phyloP scores from a whole-genome alignment of 2,113 vertebrate genomes.

The Mellivora capensis region DNA sequence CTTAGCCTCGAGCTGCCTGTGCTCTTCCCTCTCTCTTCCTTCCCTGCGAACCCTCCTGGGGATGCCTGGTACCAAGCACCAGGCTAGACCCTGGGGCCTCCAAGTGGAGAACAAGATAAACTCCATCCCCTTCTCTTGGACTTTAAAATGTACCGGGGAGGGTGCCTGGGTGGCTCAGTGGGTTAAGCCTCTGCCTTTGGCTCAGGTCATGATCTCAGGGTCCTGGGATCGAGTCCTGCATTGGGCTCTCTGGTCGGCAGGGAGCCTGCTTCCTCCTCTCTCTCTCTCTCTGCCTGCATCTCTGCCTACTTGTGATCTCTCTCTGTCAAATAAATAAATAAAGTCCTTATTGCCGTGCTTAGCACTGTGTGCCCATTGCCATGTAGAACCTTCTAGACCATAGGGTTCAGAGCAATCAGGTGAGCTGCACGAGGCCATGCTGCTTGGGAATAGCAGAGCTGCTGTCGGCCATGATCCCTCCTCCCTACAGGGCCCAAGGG shows the following conservation, averaged over 20 bases:
- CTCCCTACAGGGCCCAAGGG: background rate
- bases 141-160: background rate
- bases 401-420: background rate
- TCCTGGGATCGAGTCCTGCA: too few relatives aligned
- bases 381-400: background rate
- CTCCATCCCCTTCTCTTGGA: background rate
- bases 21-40: background rate
- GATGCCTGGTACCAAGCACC: accelerated
- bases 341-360: accelerated
- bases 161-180: too few relatives aligned
- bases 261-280: too few relatives aligned
- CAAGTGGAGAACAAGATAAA: background rate
- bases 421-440: too few relatives aligned
- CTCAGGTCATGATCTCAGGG: too few relatives aligned
- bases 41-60: background rate
- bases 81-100: background rate
- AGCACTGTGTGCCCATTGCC: background rate
- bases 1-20: too few relatives aligned
- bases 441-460: background rate
- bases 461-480: accelerated
- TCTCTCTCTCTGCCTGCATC: too few relatives aligned
- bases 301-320: too few relatives aligned
- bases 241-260: too few relatives aligned
- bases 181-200: too few relatives aligned
- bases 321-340: too few relatives aligned